A percentile compares a stretch with the other conserved stretches of the same genome.
Conservation (phyloP, 2,888 invertebrate genomes). For the Chromoteleia sp. region DNA sequence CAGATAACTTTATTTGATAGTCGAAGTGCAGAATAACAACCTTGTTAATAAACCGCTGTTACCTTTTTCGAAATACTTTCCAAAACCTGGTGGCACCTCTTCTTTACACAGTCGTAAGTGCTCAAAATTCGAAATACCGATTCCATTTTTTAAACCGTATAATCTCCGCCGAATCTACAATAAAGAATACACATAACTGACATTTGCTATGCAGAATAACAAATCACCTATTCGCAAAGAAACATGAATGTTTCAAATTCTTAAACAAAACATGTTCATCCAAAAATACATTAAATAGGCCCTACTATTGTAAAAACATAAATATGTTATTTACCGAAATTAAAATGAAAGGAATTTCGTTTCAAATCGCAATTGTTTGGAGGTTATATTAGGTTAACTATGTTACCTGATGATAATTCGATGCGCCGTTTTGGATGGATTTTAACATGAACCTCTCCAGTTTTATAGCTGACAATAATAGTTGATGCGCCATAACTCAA, state of each 20-base stretch:
- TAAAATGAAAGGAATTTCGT: neutral
- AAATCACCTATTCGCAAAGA: no score
- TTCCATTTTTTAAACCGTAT: conserved; percentile 80
- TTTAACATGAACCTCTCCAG: conserved; percentile 86
- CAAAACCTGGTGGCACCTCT: conserved; percentile 96
- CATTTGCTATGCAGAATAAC: no score
- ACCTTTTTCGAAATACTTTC: conserved; percentile 93
- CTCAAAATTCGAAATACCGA: conserved; percentile 86
- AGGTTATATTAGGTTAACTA: conserved; percentile 78
- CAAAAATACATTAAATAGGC: no score
- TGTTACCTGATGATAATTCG: conserved; percentile 80
- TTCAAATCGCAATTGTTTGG: conserved; percentile 16
- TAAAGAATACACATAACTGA: neutral
- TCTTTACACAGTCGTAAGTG: conserved; percentile 89
- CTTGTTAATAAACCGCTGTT: no score
- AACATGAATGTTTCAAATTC: no score
- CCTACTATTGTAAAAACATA: neutral
- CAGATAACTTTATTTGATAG: no score
- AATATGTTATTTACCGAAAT: no score
- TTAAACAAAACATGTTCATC: no score
- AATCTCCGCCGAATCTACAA: conserved; percentile 83
- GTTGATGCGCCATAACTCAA: conserved; percentile 87
- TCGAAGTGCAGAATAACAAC: no score
- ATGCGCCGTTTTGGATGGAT: conserved; percentile 82
- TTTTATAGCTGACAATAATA: conserved; percentile 86